Evolutionary conservation across 2,888 invertebrate genomes (phyloP), one percentile per base, ranked within the genome.

Genomic region (Phalera bucephala): DNA sequence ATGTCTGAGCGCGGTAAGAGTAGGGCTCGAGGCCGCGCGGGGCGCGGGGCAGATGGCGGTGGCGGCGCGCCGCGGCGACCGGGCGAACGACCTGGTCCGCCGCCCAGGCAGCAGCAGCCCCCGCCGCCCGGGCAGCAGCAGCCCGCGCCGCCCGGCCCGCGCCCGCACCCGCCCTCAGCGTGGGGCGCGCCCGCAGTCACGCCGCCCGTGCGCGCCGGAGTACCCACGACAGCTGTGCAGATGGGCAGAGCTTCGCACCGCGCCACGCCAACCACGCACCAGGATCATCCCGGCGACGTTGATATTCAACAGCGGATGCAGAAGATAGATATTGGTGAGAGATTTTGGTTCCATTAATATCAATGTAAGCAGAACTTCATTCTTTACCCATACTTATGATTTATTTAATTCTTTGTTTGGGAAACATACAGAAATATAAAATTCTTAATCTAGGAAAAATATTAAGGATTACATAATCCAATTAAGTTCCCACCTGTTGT

Each of bases 1-100:
- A 85, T 86, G 87, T 72, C 79, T 38, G 83, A 79, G 35, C 66
- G 71, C 15, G 84, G 82, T 7, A 53, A 84, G 36, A 91, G 90
- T 7, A 63, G 89, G 23, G 77, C 74, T 1, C 74, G 90, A 0
- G 91, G 85, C 0, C 80, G 89, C 1, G 73, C 68, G 0, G 87
- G 87, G 0, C 77, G 80, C 23, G 82, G 74, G 0, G 65, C 58
- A 0, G 73, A 70, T 2, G 43, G 37, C n/a, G 41, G 63, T 51
- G 35, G 82, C 53, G 29, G 74, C 49, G 26, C 80, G 54, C 41
- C 79, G 30, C 67, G 81, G 38, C 49, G 68, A 11, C 56, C 79
- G 31, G 64, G 76, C 4, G 67, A 74, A 45, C 37, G 59, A 33
- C 64, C 55, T 3, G 64, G 58, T 2, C 67, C 70, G 2, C 67